Conservation (phyloP, 92 coral and sea anemone species). For the Parazoanthus darwini region DNA sequence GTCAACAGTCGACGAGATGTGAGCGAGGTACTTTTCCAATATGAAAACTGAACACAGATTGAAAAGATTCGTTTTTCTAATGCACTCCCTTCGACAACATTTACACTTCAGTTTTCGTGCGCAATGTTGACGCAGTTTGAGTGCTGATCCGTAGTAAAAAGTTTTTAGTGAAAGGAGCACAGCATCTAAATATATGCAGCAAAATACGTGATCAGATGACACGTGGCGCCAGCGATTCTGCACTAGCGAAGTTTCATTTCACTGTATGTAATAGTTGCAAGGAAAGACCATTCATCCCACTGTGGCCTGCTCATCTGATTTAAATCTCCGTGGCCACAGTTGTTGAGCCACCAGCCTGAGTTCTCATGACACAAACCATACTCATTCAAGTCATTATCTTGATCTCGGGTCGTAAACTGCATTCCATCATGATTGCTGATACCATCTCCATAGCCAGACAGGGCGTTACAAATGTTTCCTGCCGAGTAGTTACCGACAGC, state of each 20-base stretch:
- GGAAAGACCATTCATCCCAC: conserved; percentile 46
- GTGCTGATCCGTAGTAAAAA: no score
- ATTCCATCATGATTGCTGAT: conserved; percentile 43
- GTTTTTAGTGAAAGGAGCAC: no score
- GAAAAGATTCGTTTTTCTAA: no score
- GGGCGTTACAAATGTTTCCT: conserved; percentile 40
- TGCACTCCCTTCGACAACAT: no score
- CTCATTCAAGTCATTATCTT: conserved; percentile 48
- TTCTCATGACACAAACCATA: conserved; percentile 39
- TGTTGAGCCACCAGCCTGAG: conserved; percentile 57
- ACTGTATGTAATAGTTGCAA: conserved; percentile 24
- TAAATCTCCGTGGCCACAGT: conserved; percentile 48
- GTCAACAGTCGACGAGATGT: no score
- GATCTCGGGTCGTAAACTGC: conserved; percentile 57
- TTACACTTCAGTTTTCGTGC: no score
- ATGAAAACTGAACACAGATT: no score
- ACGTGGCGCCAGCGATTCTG: neutral
- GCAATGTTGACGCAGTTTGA: no score
- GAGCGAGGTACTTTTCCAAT: no score
- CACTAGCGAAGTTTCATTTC: conserved; percentile 45
- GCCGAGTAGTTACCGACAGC: conserved; percentile 13
- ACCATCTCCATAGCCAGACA: conserved; percentile 25
- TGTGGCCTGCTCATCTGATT: conserved; percentile 31
- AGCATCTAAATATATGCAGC: neutral
- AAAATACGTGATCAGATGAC: no score